A percentile compares a stretch with the other conserved stretches of the same genome.
Conservation (phyloP, 2,888 invertebrate genomes). For the Dione vanillae region DNA sequence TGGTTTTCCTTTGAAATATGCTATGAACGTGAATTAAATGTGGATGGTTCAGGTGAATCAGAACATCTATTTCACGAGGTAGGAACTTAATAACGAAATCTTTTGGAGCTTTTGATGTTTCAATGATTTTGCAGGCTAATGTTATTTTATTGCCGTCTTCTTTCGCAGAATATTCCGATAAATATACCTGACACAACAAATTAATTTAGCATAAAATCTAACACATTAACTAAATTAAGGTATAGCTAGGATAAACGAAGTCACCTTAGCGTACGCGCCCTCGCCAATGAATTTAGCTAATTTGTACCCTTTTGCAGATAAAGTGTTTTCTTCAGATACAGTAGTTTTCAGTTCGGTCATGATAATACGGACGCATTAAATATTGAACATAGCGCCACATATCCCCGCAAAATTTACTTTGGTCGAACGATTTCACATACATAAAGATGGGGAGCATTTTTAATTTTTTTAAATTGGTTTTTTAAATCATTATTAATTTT, state of each 20-base stretch:
- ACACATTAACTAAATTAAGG: neutral
- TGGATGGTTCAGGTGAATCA: conserved; percentile 90
- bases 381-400: conserved; percentile 54
- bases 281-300: conserved; percentile 88
- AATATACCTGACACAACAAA: conserved; percentile 65
- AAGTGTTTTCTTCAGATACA: conserved; percentile 77
- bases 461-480: conserved; percentile 52
- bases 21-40: conserved; percentile 92
- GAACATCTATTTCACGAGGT: conserved; percentile 91
- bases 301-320: conserved; percentile 84
- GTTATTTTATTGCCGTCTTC: conserved; percentile 59
- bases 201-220: neutral
- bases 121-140: conserved; percentile 90
- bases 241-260: neutral
- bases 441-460: conserved; percentile 66
- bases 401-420: conserved; percentile 51
- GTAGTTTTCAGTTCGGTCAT: conserved; percentile 77
- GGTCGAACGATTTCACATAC: conserved; percentile 55
- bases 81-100: conserved; percentile 92
- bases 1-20: conserved; percentile 88
- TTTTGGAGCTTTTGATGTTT: conserved; percentile 88
- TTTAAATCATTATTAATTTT: conserved; percentile 60
- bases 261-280: conserved; percentile 92
- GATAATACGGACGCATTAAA: conserved; percentile 61
- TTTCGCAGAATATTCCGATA: conserved; percentile 69